Base-by-base conservation (phyloP, 2,888 invertebrate genomes). In the Epinotia brunnichana region DNA sequence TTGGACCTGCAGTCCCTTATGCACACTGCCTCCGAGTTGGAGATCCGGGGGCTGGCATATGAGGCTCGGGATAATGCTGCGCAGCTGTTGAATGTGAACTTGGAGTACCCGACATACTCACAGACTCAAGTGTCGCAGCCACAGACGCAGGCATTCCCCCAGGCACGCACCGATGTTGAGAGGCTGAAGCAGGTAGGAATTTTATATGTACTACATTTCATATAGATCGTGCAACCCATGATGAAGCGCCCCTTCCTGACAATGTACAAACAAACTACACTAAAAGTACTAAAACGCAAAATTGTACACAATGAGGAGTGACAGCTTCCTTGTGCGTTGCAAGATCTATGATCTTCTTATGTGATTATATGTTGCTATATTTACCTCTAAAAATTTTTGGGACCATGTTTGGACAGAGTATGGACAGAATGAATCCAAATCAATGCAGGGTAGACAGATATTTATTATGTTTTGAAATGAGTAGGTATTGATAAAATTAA, bases 21-120 rank as follows among this genome's bases (percentile, higher is more conserved):
- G 88, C 95, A 95, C 79, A 94, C 95, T 44, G 95, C 95, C 0
- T 95, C 95, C 3, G 96, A 96, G 79, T 85, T 96, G 68, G 95
- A 95, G 85, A 94, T 96, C 70, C 91, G 95, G 77, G 96, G 95
- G 3, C 88, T 95, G 69, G 95, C 95, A 0, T 94, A 94, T 63
- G 94, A 95, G 79, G 94, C 94, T 13, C 86, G 94, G 70, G 94
- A 91, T 77, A 94, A 94, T 85, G 94, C 94, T 56, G 93, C 94
- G n/a, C 94, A 90, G 81, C 85, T 94, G 71, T 85, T 94, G 73
- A 93, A 94, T 76, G 94, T 94, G 44, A 94, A 93, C 74, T 84
- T 94, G 80, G 94, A 94, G 80, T 94, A 92, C 69, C 93, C 94
- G 1, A 75, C 91, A 17, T 93, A 90, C 76, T 83, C 89, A 1